Evolutionary conservation across 2,888 invertebrate genomes (phyloP).

Genomic region (Nomada ferruginata): DNA sequence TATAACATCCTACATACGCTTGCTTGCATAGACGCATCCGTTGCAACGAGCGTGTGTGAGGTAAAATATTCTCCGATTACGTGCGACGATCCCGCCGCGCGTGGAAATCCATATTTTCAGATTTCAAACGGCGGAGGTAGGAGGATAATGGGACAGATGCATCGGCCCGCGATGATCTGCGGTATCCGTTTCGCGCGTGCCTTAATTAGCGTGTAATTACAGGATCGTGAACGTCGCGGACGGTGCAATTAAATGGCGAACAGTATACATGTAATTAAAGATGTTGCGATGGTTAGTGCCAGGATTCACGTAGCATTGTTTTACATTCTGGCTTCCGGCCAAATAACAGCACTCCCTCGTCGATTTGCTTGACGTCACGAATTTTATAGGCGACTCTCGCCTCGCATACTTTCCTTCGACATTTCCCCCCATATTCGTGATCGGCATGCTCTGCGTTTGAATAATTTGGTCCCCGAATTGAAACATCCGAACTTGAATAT

Average conservation of each 20-base stretch:
- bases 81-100: not conserved
- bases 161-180: not conserved
- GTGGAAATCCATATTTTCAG: not conserved
- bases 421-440: no score
- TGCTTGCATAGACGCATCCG: conserved; percentile 38
- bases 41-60: conserved; percentile 11
- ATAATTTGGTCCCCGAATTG: not conserved
- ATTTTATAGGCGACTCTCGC: conserved; percentile 39
- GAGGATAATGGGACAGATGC: no score
- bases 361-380: conserved; percentile 64
- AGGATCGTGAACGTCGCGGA: not conserved
- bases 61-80: conserved; percentile 19
- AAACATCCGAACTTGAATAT: not conserved
- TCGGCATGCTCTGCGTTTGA: no score
- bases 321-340: conserved; percentile 66
- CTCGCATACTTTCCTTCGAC: conserved; percentile 31
- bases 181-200: not conserved
- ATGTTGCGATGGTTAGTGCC: conserved; percentile 59
- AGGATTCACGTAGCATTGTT: conserved; percentile 68
- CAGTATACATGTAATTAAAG: conserved; percentile 5
- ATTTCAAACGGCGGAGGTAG: not conserved
- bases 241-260: not conserved
- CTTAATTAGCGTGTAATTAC: not conserved
- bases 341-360: conserved; percentile 52
- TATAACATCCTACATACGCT: conserved; percentile 65